phyloP scores from a whole-genome alignment of 2,888 invertebrate genomes.

The Phalera bucephala region DNA sequence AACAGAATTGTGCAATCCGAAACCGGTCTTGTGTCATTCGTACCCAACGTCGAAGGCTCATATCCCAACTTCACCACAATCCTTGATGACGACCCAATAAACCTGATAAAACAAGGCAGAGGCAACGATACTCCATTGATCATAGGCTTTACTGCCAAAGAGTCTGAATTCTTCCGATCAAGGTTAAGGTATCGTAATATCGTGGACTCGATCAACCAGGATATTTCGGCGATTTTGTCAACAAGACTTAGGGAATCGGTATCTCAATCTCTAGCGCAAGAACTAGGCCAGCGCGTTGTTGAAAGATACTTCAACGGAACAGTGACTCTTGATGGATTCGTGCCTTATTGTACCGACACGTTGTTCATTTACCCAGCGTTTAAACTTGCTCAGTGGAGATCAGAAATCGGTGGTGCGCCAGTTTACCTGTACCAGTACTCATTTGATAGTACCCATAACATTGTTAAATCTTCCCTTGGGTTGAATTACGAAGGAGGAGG shows the following conservation, averaged over 20 bases:
- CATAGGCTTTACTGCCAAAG: conserved; percentile 27
- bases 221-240: conserved; percentile 41
- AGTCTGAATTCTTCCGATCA: conserved; percentile 20
- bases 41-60: conserved; percentile 32
- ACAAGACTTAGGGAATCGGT: conserved; percentile 20
- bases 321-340: conserved; percentile 17
- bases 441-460: conserved; percentile 60
- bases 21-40: conserved; percentile 27
- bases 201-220: conserved; percentile 11
- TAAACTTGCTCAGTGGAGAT: conserved; percentile 32
- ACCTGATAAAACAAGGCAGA: conserved; percentile 32
- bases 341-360: conserved; percentile 24
- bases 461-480: conserved; percentile 45
- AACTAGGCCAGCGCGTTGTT: conserved; percentile 21
- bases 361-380: conserved; percentile 34
- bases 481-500: conserved; percentile 46
- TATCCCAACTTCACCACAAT: conserved; percentile 30
- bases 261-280: conserved; percentile 2
- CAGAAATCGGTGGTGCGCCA: conserved; percentile 37
- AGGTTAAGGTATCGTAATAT: conserved; percentile 11
- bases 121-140: conserved; percentile 36
- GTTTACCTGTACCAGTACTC: conserved; percentile 72
- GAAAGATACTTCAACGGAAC: conserved; percentile 26
- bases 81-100: conserved; percentile 37
- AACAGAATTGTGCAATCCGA: conserved; percentile 23